Evolutionary conservation across 2,888 invertebrate species (phyloP).

Genomic region (Mimumesa dahlbomi): DNA sequence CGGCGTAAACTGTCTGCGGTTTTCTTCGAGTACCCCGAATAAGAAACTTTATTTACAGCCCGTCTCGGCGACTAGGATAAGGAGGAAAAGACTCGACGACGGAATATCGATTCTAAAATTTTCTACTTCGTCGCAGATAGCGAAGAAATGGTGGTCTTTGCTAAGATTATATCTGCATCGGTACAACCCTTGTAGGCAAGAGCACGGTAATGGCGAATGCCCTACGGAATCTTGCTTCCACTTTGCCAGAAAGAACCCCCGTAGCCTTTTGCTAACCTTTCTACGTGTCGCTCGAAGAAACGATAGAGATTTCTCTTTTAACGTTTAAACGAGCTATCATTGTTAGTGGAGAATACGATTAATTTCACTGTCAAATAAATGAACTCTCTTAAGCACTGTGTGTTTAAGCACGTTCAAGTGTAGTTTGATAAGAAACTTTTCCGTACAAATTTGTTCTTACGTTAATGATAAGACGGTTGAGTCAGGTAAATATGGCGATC

Average conservation of each 20-base stretch:
- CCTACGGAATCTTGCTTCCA: neutral
- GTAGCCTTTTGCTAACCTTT: neutral
- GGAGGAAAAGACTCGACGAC: constrained; percentile 1
- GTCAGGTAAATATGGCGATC: too few relatives aligned
- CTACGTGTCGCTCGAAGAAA: neutral
- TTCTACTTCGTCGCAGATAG: constrained; percentile 14
- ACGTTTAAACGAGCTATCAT: too few relatives aligned
- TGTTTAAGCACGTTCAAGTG: too few relatives aligned
- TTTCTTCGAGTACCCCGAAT: neutral
- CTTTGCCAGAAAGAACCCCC: neutral
- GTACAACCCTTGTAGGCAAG: neutral
- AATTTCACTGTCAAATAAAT: too few relatives aligned
- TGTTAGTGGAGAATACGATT: too few relatives aligned
- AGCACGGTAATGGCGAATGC: neutral
- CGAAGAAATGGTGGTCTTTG: constrained; percentile 12
- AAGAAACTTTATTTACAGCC: neutral
- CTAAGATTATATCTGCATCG: constrained; percentile 12
- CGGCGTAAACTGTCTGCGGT: too few relatives aligned
- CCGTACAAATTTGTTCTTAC: too few relatives aligned
- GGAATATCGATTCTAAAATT: constrained; percentile 25
- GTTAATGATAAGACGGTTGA: too few relatives aligned
- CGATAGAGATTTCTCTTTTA: too few relatives aligned
- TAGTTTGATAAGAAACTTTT: too few relatives aligned
- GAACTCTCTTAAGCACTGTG: too few relatives aligned
- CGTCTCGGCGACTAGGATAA: too few relatives aligned